Base-by-base conservation (phyloP, 2,888 invertebrate species). In the Lasioglossum oenotherae region DNA sequence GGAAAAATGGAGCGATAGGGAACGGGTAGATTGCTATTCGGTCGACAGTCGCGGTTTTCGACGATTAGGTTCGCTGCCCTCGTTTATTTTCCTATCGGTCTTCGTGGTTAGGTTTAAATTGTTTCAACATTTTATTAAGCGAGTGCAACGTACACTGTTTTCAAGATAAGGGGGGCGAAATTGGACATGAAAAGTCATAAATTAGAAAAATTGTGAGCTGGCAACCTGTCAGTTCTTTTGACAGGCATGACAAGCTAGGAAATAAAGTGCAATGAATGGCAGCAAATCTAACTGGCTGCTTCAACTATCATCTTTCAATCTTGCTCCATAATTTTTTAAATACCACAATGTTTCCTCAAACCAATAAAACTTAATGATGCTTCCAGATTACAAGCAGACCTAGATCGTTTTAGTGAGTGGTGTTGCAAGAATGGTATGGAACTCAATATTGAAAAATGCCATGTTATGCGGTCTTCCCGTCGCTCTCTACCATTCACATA, bases 1-100 rank as follows among this genome's bases (percentile, higher is more conserved):
- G 67, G 23, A 35, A 67, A 67, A 67, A 67, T 35, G 23, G 19
- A n/a, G 27, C 64, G 64, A 64, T 64, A 64, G 64, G 64, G 64
- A 64, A 27, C 64, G 31, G 27, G 31, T 16, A 31, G 64, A 64
- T 64, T 64, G 64, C 64, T 64, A 16, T n/a, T 31, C 27, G 16
- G 27, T 64, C 64, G 64, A 31, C 31, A 31, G 27, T 64, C 31
- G 64, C 64, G 64, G 64, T 27, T 64, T 64, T 64, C 64, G 64
- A 64, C 64, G 64, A 64, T 64, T 64, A 64, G 31, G 14, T 31
- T 14, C 31, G 31, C 16, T 6, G 14, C 5, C 14, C 64, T 16
- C 31, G 31, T 64, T 64, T 64, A 64, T 31, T 64, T 31, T 64
- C 31, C 27, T 64, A 64, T 64, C 64, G 16, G 16, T 64, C 64